A percentile compares a stretch with the other conserved stretches of the same genome.
Conservation (phyloP, 2,113 vertebrate species). For the Dasyornis broadbenti region DNA sequence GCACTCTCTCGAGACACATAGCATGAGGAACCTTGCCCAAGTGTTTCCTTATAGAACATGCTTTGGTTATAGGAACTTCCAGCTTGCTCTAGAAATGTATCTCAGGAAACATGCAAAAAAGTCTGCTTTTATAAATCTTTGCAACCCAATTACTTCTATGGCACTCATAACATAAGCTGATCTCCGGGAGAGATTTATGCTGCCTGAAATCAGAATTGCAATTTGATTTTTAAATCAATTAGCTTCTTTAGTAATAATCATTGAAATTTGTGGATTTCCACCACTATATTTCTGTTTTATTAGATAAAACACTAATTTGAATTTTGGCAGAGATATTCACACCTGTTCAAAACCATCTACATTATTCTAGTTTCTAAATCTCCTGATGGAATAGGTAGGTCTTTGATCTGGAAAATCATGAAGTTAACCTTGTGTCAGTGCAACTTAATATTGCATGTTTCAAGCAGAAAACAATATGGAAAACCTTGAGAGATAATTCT, state of each 20-base stretch:
- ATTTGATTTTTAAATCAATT: background rate
- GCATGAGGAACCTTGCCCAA: background rate
- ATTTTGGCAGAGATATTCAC: background rate
- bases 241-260: background rate
- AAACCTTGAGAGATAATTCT: background rate
- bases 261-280: background rate
- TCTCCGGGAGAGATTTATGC: background rate
- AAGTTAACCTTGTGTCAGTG: background rate
- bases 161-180: background rate
- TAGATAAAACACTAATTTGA: background rate
- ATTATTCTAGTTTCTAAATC: background rate
- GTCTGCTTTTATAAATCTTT: background rate
- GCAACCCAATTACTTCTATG: background rate
- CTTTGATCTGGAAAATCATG: constrained; percentile 25
- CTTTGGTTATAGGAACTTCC: background rate
- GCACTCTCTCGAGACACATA: background rate
- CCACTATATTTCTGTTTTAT: background rate
- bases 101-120: background rate
- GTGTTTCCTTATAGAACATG: background rate
- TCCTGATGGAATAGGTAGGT: background rate
- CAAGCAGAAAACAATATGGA: background rate
- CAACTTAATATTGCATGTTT: background rate
- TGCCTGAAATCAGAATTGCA: background rate
- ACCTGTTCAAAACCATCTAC: background rate
- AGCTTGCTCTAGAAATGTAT: background rate